Conservation (phyloP, 1,140 invertebrate species). For the Hyles euphorbiae region DNA sequence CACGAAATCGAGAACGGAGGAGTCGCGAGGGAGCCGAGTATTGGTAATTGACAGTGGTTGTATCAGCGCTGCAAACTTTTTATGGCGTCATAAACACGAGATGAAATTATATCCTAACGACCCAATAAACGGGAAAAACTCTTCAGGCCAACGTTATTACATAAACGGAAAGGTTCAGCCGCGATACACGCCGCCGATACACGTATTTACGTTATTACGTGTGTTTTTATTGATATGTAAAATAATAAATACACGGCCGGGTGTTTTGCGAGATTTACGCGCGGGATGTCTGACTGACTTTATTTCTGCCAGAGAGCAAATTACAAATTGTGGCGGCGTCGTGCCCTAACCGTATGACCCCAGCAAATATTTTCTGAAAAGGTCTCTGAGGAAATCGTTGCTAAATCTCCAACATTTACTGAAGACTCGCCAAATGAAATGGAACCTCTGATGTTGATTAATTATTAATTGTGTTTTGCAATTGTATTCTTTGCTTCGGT, state of each 20-base stretch:
- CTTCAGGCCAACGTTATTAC: conserved; percentile 52
- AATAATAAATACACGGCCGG: conserved; percentile 5
- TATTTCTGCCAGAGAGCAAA: too few species aligned
- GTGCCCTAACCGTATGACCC: too few species aligned
- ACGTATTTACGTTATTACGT: conserved; percentile 38
- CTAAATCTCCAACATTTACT: too few species aligned
- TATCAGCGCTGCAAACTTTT: conserved; percentile 63
- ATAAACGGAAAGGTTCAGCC: conserved; percentile 41
- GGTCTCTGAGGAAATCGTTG: too few species aligned
- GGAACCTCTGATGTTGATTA: too few species aligned
- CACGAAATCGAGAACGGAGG: conserved; percentile 21
- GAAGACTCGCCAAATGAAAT: too few species aligned
- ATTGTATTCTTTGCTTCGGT: too few species aligned
- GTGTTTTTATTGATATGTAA: conserved; percentile 13
- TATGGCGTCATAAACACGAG: conserved; percentile 61
- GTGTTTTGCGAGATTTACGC: too few species aligned
- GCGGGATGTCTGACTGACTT: too few species aligned
- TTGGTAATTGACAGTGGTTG: conserved; percentile 59
- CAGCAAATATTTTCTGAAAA: too few species aligned
- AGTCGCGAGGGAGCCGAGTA: conserved; percentile 19
- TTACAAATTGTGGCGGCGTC: too few species aligned
- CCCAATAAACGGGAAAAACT: conserved; percentile 65
- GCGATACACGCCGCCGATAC: conserved; percentile 34
- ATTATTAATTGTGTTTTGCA: too few species aligned
- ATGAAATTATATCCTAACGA: conserved; percentile 70